Base-by-base conservation (phyloP, 2,113 vertebrate species). In the Tyrannus savana region DNA sequence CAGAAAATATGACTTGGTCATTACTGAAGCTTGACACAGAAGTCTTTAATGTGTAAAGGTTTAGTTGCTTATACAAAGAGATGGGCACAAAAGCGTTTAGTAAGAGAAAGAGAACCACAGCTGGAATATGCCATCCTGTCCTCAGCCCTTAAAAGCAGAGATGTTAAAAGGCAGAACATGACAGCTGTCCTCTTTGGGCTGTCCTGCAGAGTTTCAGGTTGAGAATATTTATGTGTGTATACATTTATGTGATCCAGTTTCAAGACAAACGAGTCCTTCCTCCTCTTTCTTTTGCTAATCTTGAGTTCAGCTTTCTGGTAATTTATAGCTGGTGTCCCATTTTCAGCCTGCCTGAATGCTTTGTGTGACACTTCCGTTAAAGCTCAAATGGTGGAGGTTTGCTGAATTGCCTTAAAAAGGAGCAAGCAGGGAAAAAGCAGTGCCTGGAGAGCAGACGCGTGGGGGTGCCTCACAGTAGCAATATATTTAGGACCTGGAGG, bases 191-290 rank as follows among this genome's bases (percentile, higher is more conserved):
- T 93, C 62, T 93, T 80, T 75, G 79, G 75, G 41, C 84, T 93
- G 72, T 85, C 78, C 75, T 96, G 87, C 66, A 88, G 44, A 87
- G 39, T 67, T 86, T 95, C 87, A 91, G 53, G 75, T 56, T 56
- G 84, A 82, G 87, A 83, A 76, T 91, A 93, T 96, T 90, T 96
- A 95, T 94, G 55, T 90, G 55, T 94, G 68, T 95, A 80, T 90
- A 89, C 63, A 42, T 87, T 62, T 31, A 84, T 87, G 71, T 60
- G 63, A 90, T 91, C 49, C 91, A 53, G 23, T 91, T 94, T 93
- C 71, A 85, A 87, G 62, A 68, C 41, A 89, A 91, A 63, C 9
- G 10, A 78, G n/a, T 89, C 69, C 58, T 85, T 87, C 35, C 52
- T 82, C 87, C 76, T 84, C 78, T 87, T 84, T 79, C 67, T 76